A percentile compares a stretch with the other conserved stretches of the same genome.
Conservation (phyloP, 2,888 invertebrate species). For the Amblyjoppa fuscipennis region DNA sequence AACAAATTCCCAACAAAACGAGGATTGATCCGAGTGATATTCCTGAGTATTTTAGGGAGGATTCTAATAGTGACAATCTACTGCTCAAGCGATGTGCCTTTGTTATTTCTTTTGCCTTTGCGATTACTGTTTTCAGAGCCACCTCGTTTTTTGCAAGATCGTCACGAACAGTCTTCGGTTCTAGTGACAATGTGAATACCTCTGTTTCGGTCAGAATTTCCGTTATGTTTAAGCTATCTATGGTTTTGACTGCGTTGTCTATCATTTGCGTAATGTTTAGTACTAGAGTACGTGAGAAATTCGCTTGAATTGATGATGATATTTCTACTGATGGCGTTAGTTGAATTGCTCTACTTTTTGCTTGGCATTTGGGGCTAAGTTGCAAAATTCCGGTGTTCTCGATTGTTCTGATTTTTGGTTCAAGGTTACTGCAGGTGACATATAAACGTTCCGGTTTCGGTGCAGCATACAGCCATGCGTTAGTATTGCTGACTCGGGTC, state of each 20-base stretch:
- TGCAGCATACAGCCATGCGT: slow-evolving; percentile 37
- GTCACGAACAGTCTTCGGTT: too few species aligned
- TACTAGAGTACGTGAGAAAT: slow-evolving; percentile 8
- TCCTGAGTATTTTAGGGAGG: too few species aligned
- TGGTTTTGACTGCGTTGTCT: background rate
- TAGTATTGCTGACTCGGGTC: slow-evolving; percentile 7
- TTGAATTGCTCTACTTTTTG: slow-evolving; percentile 13
- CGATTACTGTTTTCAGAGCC: too few species aligned
- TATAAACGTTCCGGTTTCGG: slow-evolving; percentile 8
- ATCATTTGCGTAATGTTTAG: slow-evolving; percentile 31
- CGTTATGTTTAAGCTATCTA: slow-evolving; percentile 22
- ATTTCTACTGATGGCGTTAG: slow-evolving; percentile 31
- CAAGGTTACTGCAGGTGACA: slow-evolving; percentile 12
- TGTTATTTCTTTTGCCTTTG: too few species aligned
- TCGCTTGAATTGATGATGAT: background rate
- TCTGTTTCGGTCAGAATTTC: too few species aligned
- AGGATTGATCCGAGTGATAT: too few species aligned
- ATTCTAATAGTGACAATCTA: too few species aligned
- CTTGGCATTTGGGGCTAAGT: slow-evolving; percentile 30
- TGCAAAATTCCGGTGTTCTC: slow-evolving; percentile 41
- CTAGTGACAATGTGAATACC: too few species aligned
- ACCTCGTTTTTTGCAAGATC: too few species aligned
- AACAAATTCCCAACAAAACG: too few species aligned
- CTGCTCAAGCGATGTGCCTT: too few species aligned
- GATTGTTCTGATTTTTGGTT: slow-evolving; percentile 28